Conservation (phyloP, 2,797 vertebrate species). For the Argyrosomus regius region DNA sequence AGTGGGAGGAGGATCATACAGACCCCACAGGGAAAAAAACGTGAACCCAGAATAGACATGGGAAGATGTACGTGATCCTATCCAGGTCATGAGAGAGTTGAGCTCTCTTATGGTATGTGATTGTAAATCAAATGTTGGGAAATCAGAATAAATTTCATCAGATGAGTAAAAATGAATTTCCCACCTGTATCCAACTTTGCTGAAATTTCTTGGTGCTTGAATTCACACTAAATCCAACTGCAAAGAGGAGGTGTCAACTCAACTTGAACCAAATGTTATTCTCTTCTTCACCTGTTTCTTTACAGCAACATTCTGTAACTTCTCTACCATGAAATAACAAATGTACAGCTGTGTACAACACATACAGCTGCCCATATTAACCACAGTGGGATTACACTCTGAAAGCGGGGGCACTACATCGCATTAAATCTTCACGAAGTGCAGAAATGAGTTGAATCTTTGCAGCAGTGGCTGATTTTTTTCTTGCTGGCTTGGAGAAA, state of each 20-base stretch:
- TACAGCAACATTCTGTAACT: no score
- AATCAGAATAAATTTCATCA: neutral
- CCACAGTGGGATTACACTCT: no score
- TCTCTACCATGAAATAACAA: no score
- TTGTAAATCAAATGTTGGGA: neutral
- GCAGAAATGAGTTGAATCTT: neutral
- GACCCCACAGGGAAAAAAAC: neutral
- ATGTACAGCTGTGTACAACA: no score
- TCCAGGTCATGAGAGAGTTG: neutral
- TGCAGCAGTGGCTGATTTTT: neutral
- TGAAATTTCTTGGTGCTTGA: no score
- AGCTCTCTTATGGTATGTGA: neutral
- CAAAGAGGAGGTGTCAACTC: neutral
- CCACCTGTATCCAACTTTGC: neutral
- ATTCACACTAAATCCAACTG: neutral
- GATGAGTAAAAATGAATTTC: neutral
- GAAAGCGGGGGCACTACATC: no score
- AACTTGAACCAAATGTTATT: neutral
- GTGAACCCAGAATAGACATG: conserved; percentile 17
- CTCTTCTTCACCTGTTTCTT: neutral
- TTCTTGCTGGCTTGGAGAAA: neutral
- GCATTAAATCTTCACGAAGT: neutral
- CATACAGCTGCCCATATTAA: no score
- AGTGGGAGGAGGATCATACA: neutral
- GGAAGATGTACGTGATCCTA: neutral